phyloP scores from a whole-genome alignment of 1,140 invertebrate genomes.

The Papilio glaucus region DNA sequence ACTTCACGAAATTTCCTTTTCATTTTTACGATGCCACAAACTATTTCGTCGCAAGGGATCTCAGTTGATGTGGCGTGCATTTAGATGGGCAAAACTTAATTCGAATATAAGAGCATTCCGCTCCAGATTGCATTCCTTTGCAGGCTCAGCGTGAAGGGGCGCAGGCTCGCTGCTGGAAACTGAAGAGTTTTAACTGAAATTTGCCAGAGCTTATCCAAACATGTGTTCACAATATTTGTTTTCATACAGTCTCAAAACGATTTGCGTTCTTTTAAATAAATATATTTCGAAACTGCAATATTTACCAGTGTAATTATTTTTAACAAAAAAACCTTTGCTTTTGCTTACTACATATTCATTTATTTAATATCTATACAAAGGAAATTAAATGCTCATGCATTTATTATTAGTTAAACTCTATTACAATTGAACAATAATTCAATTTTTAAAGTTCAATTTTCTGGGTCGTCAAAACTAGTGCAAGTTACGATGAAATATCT shows the following conservation, averaged over 20 bases:
- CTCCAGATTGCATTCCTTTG: constrained; percentile 77
- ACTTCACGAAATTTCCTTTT: constrained; percentile 1
- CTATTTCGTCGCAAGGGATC: constrained; percentile 32
- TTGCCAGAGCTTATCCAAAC: constrained; percentile 30
- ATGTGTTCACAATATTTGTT: constrained; percentile 21
- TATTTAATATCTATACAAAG: too few relatives aligned
- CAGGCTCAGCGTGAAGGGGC: constrained; percentile 47
- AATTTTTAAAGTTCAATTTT: too few relatives aligned
- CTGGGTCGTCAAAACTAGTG: too few relatives aligned
- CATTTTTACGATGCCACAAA: constrained; percentile 33
- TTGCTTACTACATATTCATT: too few relatives aligned
- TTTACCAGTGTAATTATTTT: background rate
- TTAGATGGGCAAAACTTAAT: constrained; percentile 74
- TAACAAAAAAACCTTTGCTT: too few relatives aligned
- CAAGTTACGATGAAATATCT: too few relatives aligned
- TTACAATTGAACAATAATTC: too few relatives aligned
- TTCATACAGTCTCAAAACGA: background rate
- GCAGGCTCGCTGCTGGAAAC: constrained; percentile 58
- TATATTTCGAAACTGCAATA: background rate
- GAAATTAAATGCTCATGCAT: too few relatives aligned
- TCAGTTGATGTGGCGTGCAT: constrained; percentile 48
- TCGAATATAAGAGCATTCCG: constrained; percentile 69
- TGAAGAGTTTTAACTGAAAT: constrained; percentile 45
- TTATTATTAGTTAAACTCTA: too few relatives aligned
- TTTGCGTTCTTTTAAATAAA: background rate